phyloP scores from a whole-genome alignment of 2,113 vertebrate species.

The Gallinago paraguaiae region DNA sequence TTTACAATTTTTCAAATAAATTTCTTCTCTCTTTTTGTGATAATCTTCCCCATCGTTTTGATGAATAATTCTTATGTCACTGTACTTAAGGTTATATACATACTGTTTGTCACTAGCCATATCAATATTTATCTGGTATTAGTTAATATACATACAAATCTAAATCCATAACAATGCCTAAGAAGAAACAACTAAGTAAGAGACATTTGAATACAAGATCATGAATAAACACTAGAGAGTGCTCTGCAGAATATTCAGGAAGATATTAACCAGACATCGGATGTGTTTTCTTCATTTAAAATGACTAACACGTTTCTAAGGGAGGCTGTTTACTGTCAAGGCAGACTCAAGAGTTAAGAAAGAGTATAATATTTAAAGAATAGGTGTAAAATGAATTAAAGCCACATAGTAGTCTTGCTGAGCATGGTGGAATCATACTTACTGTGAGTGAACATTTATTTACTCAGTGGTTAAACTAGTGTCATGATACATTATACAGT shows the following conservation, averaged over 20 bases:
- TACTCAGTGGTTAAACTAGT: slow-evolving; percentile 34
- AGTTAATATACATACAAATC: background rate
- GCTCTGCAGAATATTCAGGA: background rate
- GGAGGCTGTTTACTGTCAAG: background rate
- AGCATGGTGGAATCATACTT: slow-evolving; percentile 2
- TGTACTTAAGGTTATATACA: background rate
- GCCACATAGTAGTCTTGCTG: background rate
- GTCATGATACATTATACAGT: background rate
- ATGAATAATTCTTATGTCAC: background rate
- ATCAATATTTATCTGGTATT: background rate
- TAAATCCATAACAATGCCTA: background rate
- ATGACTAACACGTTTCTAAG: background rate
- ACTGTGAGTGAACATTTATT: slow-evolving; percentile 14
- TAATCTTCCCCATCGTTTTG: background rate
- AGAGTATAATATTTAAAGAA: background rate
- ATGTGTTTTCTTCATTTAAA: background rate
- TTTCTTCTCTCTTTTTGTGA: background rate
- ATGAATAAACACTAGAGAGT: background rate
- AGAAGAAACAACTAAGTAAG: background rate
- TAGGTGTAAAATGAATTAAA: slow-evolving; percentile 4
- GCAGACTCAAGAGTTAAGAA: background rate
- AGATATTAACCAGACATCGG: background rate
- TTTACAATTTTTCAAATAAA: background rate
- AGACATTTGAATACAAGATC: background rate
- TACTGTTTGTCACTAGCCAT: background rate